Evolutionary conservation across 2,888 invertebrate genomes (phyloP).

Genomic region (Macrophya annulata): DNA sequence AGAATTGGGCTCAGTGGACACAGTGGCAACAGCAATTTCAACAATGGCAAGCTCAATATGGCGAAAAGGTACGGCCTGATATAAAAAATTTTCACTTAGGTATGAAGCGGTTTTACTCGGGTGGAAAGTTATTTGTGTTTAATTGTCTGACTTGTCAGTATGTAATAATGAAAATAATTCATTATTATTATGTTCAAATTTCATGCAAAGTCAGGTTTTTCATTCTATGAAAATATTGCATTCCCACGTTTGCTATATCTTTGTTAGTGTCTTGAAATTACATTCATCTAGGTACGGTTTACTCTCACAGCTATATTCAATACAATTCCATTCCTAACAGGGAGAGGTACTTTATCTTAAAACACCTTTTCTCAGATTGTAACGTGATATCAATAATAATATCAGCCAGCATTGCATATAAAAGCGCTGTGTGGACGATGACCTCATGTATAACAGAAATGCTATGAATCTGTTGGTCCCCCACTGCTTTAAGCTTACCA

Average conservation of each 20-base stretch:
- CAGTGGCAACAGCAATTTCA: constrained; percentile 91
- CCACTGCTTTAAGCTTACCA: not conserved
- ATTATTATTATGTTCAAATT: not conserved
- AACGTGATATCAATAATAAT: constrained; percentile 40
- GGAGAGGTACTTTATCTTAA: not conserved
- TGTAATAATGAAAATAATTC: not conserved
- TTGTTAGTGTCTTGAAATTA: not conserved
- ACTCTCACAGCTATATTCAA: not conserved
- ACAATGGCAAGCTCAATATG: constrained; percentile 89
- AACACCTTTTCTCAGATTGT: not conserved
- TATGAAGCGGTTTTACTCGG: not conserved
- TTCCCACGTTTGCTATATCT: not conserved
- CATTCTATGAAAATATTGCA: not conserved
- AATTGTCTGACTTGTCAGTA: not conserved
- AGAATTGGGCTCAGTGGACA: constrained; percentile 88
- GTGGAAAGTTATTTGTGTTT: not conserved
- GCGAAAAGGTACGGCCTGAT: constrained; percentile 83
- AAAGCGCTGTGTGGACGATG: not conserved
- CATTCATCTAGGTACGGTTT: not conserved
- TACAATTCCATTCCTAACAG: not conserved
- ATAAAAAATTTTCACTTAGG: not conserved
- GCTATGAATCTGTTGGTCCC: not conserved
- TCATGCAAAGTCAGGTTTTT: not conserved
- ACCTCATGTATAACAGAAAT: not conserved
- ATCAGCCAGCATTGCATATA: constrained; percentile 3